These are phyloP conservation scores for Ammodytes dubius DNA, from an alignment of 2,113 vertebrate genomes.

Conservation along the genomic window DNA sequence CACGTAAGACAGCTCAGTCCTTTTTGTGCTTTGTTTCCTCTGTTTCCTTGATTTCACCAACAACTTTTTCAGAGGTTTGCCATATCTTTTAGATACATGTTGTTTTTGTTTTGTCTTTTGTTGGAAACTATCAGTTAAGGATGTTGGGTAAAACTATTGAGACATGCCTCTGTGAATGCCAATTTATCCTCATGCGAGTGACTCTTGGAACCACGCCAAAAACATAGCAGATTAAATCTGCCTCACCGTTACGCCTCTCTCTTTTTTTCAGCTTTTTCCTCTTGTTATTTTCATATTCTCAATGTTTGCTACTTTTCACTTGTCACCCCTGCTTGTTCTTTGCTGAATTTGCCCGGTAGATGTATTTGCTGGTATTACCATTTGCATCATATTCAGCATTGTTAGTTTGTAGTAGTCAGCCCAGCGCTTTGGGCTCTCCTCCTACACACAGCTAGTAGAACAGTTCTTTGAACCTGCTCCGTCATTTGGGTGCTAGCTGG, in stretches of 20 bases:
- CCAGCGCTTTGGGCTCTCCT: not conserved
- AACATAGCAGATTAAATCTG: not conserved
- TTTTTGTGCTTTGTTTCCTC: not conserved
- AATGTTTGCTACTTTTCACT: not conserved
- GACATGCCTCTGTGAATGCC: conserved; percentile 12
- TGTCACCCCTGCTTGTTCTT: not conserved
- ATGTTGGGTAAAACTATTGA: conserved; percentile 1
- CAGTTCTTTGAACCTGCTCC: conserved; percentile 17
- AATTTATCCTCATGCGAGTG: conserved; percentile 21
- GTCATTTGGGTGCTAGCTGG: conserved; percentile 7
- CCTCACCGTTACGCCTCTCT: not conserved
- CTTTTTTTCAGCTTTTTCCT: not conserved
- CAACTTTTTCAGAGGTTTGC: not conserved
- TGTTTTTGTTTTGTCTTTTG: not conserved
- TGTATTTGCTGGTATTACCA: not conserved
- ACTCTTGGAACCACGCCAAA: conserved; percentile 1
- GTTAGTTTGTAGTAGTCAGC: conserved; percentile 9
- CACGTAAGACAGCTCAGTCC: not conserved
- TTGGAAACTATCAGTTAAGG: not conserved
- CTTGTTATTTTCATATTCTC: not conserved
- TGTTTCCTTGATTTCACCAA: not conserved
- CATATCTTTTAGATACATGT: not conserved
- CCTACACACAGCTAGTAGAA: not conserved
- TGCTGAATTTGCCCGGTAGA: not conserved
- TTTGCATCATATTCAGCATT: not conserved